These are phyloP conservation scores for Heliconius congener DNA, from an alignment of 1,140 invertebrate species.

Conservation along the genomic window DNA sequence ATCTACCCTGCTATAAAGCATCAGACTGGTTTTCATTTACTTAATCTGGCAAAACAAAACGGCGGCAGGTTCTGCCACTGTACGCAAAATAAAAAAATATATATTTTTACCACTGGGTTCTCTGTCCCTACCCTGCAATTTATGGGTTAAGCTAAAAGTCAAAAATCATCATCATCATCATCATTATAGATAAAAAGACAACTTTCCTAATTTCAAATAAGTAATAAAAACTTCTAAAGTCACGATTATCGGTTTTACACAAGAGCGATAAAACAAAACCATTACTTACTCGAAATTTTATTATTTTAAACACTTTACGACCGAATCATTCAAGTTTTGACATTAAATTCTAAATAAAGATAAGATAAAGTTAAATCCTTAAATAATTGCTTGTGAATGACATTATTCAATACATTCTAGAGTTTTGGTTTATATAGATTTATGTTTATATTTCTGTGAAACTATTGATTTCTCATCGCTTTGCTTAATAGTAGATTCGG, in stretches of 20 bases:
- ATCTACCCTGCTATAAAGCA: too few relatives aligned
- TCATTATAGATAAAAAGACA: background rate
- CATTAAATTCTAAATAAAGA: conserved; percentile 8
- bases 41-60: too few relatives aligned
- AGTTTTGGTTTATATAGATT: background rate
- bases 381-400: conserved; percentile 1
- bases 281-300: conserved; percentile 10
- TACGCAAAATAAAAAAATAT: too few relatives aligned
- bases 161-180: background rate
- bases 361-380: conserved; percentile 10
- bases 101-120: too few relatives aligned
- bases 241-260: conserved; percentile 16
- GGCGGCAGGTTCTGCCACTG: too few relatives aligned
- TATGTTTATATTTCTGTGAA: background rate
- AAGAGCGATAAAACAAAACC: conserved; percentile 5
- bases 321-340: conserved; percentile 1
- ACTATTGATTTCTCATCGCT: background rate
- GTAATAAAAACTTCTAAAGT: conserved; percentile 12
- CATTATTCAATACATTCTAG: background rate
- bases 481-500: background rate
- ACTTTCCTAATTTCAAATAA: background rate
- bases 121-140: too few relatives aligned
- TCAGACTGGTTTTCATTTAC: too few relatives aligned
- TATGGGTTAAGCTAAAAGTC: too few relatives aligned
- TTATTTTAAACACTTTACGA: conserved; percentile 20